phyloP scores from a whole-genome alignment of 2,888 invertebrate genomes.

The Leistus spinibarbis region DNA sequence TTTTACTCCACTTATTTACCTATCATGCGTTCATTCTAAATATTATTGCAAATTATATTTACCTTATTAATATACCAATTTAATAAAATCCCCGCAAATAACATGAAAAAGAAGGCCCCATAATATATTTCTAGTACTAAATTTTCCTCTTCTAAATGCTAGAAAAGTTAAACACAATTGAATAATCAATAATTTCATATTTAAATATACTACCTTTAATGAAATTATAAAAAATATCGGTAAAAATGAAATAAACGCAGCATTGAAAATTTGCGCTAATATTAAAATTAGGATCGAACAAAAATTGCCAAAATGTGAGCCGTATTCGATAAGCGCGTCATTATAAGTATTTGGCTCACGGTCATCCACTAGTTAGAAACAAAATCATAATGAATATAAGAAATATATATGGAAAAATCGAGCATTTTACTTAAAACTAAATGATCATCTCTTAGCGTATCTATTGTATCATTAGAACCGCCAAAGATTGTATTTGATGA shows the following conservation, averaged over 20 bases:
- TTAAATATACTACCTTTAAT: neutral
- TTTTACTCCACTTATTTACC: neutral
- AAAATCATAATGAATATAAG: too few relatives aligned
- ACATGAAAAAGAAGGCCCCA: slow-evolving; percentile 21
- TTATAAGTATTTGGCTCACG: neutral
- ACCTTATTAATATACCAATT: slow-evolving; percentile 29
- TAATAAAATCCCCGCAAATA: slow-evolving; percentile 15
- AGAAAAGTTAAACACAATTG: slow-evolving; percentile 7
- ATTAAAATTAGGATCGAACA: slow-evolving; percentile 11
- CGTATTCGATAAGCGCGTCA: neutral
- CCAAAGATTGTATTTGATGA: slow-evolving; percentile 21
- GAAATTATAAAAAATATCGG: slow-evolving; percentile 22
- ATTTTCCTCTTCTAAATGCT: neutral
- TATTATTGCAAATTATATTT: neutral
- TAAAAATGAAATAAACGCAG: slow-evolving; percentile 13
- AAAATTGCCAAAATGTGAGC: neutral
- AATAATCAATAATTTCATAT: neutral
- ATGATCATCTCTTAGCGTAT: neutral
- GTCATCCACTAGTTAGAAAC: neutral
- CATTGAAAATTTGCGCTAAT: slow-evolving; percentile 10
- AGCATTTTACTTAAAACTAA: neutral
- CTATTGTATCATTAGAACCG: neutral
- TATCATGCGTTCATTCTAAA: neutral
- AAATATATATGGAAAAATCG: neutral
- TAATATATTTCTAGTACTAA: slow-evolving; percentile 9